These are phyloP conservation scores for Pogonomyrmex barbatus DNA, from an alignment of 1,140 invertebrate genomes.

Conservation along the genomic window DNA sequence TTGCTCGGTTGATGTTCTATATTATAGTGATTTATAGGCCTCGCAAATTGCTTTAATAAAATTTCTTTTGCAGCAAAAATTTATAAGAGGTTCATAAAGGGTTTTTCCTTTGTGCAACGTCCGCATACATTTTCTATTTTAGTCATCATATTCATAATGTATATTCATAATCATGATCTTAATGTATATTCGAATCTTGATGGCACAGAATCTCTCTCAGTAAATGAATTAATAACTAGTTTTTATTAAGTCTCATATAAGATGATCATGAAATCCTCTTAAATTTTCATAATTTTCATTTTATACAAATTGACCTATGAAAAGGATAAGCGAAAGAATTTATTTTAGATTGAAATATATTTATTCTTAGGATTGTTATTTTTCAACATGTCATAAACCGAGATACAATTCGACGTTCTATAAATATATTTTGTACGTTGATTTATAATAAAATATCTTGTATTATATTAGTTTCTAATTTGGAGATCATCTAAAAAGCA, in stretches of 20 bases:
- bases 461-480: too few species aligned
- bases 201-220: not conserved
- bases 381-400: too few species aligned
- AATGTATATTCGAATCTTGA: not conserved
- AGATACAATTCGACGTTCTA: too few species aligned
- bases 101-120: not conserved
- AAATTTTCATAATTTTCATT: not conserved
- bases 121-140: not conserved
- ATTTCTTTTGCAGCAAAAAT: slow-evolving; percentile 7
- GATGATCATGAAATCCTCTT: not conserved
- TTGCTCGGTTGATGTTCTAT: slow-evolving; percentile 4
- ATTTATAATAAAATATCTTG: too few species aligned
- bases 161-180: not conserved
- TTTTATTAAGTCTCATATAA: not conserved
- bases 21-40: slow-evolving; percentile 1
- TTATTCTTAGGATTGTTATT: too few species aligned
- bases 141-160: not conserved
- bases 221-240: not conserved
- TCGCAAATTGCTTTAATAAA: slow-evolving; percentile 21
- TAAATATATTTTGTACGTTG: too few species aligned
- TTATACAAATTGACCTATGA: not conserved
- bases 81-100: not conserved
- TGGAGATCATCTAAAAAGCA: too few species aligned
- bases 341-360: too few species aligned
- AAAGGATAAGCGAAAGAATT: too few species aligned